phyloP scores from a whole-genome alignment of 2,113 vertebrate species.

The Grallaria varia region DNA sequence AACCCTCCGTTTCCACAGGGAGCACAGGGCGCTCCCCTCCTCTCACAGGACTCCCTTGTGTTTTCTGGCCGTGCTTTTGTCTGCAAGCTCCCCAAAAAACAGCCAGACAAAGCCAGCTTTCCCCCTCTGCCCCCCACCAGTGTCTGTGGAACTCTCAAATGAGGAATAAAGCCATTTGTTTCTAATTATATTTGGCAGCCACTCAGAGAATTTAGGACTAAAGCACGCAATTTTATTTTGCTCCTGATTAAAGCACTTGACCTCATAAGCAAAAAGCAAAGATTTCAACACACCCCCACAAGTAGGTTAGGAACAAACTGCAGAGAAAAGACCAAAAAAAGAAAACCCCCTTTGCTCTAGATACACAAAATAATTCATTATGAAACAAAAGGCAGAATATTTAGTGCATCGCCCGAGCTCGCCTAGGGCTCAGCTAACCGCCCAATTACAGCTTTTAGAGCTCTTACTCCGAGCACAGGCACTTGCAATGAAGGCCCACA shows the following conservation, averaged over 20 bases:
- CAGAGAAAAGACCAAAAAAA: background rate
- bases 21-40: background rate
- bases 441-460: background rate
- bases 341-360: slow-evolving; percentile 16
- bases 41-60: background rate
- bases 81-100: background rate
- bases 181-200: slow-evolving; percentile 65
- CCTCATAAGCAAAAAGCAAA: slow-evolving; percentile 55
- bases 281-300: slow-evolving; percentile 44
- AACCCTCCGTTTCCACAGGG: background rate
- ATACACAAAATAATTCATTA: slow-evolving; percentile 45
- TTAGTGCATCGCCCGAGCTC: background rate
- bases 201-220: slow-evolving; percentile 51
- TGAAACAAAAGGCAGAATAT: slow-evolving; percentile 46
- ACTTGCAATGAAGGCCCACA: fast-evolving
- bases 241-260: slow-evolving; percentile 65
- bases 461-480: background rate
- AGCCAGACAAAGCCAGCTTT: background rate
- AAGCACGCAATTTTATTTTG: slow-evolving; percentile 28
- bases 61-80: background rate
- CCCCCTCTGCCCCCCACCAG: background rate
- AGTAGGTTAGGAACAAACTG: slow-evolving; percentile 23
- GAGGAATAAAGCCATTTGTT: slow-evolving; percentile 64
- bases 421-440: slow-evolving; percentile 3
- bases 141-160: background rate